Conservation (phyloP, 2,113 vertebrate genomes). For the Plecturocebus donacophilus region DNA sequence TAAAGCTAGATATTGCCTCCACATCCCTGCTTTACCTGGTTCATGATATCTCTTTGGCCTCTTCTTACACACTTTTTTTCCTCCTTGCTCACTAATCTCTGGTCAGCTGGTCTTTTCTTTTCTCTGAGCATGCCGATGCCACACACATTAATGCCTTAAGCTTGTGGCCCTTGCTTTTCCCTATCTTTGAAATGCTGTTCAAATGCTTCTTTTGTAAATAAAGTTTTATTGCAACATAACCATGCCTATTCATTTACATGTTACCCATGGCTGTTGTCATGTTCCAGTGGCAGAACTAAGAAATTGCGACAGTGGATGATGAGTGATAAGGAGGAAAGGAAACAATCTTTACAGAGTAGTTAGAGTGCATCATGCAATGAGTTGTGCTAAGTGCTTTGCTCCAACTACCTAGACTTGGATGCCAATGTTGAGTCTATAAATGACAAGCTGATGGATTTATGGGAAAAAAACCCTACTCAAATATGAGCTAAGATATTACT, state of each 20-base stretch:
- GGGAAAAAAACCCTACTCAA: neutral
- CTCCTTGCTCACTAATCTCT: neutral
- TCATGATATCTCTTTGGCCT: neutral
- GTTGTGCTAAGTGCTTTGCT: neutral
- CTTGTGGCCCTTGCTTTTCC: neutral
- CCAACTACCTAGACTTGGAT: neutral
- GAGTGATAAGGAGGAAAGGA: neutral
- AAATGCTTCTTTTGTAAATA: neutral
- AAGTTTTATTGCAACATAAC: neutral
- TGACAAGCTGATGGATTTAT: neutral
- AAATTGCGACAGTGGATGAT: neutral
- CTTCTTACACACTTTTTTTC: neutral
- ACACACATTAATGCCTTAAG: neutral
- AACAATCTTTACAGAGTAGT: neutral
- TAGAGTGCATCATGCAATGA: neutral
- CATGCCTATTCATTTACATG: neutral
- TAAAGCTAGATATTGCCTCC: fast-evolving
- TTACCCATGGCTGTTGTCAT: neutral
- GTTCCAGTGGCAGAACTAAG: neutral
- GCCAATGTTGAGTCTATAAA: neutral
- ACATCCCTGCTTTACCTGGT: too few relatives aligned
- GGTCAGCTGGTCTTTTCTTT: neutral
- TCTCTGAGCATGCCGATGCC: too few relatives aligned
- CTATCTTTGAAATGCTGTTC: neutral
- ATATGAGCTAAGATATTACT: neutral